A percentile compares a stretch with the other conserved stretches of the same genome.
phyloP scores from a whole-genome alignment of 2,113 vertebrate species.

The Passer domesticus region DNA sequence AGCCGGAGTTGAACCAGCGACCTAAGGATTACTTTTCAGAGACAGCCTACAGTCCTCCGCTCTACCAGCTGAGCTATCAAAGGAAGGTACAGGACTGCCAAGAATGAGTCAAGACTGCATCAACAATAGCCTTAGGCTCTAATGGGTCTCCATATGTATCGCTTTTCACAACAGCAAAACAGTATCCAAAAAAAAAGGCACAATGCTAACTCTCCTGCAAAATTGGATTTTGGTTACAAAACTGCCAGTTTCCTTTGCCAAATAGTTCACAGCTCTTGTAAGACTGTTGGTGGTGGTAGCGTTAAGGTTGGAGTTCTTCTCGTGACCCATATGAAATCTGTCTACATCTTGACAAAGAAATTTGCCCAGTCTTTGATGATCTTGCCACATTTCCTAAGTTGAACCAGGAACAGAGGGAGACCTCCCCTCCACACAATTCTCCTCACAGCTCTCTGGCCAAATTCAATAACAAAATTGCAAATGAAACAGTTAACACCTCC shows the following conservation, averaged over 20 bases:
- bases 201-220: background rate
- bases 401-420: background rate
- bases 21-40: slow-evolving; percentile 9
- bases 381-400: background rate
- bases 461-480: background rate
- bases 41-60: slow-evolving; percentile 82
- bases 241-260: slow-evolving; percentile 53
- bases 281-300: background rate
- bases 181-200: slow-evolving; percentile 2
- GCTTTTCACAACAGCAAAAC: slow-evolving; percentile 43
- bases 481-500: background rate
- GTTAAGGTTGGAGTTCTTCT: background rate
- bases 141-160: slow-evolving; percentile 50
- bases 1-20: slow-evolving; percentile 39
- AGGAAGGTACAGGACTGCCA: slow-evolving; percentile 6
- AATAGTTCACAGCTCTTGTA: slow-evolving; percentile 4
- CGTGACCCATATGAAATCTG: slow-evolving; percentile 34
- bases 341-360: background rate
- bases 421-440: background rate
- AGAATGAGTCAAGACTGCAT: slow-evolving; percentile 49
- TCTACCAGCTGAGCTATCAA: slow-evolving; percentile 92
- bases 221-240: slow-evolving; percentile 27
- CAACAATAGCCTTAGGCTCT: slow-evolving; percentile 62
- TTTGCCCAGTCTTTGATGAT: background rate
- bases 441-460: background rate